Percentiles rank a stretch among this genome's conserved stretches.
Conservation (phyloP, 2,888 invertebrate genomes). For the Erynnis tages region DNA sequence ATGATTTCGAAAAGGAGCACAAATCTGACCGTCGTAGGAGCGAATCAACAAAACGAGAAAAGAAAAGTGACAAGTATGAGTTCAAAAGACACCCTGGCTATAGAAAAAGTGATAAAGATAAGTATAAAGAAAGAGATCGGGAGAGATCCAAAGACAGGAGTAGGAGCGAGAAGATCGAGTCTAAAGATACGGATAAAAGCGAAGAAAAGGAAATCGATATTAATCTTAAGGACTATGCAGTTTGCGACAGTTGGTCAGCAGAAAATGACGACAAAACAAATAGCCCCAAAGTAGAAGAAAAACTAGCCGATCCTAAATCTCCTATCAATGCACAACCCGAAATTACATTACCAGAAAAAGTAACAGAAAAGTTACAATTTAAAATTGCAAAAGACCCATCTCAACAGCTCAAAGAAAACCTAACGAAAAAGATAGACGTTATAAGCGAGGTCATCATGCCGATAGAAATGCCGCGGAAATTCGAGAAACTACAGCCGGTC, state of each 20-base stretch:
- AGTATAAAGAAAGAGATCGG: slow-evolving; percentile 40
- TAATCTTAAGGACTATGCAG: slow-evolving; percentile 65
- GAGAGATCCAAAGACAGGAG: slow-evolving; percentile 38
- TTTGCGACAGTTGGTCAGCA: slow-evolving; percentile 76
- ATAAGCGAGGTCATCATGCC: slow-evolving; percentile 36
- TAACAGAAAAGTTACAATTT: slow-evolving; percentile 2
- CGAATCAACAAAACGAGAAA: slow-evolving; percentile 32
- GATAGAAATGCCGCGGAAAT: slow-evolving; percentile 38
- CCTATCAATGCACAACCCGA: background rate
- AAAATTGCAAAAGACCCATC: slow-evolving; percentile 39
- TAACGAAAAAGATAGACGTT: slow-evolving; percentile 36
- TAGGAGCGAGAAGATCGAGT: slow-evolving; percentile 33
- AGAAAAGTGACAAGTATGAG: slow-evolving; percentile 41
- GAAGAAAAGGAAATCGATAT: slow-evolving; percentile 56
- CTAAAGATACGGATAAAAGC: slow-evolving; percentile 31
- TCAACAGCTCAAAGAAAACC: slow-evolving; percentile 41
- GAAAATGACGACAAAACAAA: slow-evolving; percentile 66
- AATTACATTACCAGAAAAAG: background rate
- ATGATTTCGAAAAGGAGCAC: slow-evolving; percentile 36
- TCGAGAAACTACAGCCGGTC: slow-evolving; percentile 63
- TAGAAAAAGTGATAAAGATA: slow-evolving; percentile 40
- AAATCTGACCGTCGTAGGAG: slow-evolving; percentile 34
- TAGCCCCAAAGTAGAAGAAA: slow-evolving; percentile 50
- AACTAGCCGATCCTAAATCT: slow-evolving; percentile 22
- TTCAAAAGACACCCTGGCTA: slow-evolving; percentile 36